Evolutionary conservation across 2,797 vertebrate species (phyloP), one percentile per base, ranked within the genome.

Genomic region (Pipistrellus pygmaeus): DNA sequence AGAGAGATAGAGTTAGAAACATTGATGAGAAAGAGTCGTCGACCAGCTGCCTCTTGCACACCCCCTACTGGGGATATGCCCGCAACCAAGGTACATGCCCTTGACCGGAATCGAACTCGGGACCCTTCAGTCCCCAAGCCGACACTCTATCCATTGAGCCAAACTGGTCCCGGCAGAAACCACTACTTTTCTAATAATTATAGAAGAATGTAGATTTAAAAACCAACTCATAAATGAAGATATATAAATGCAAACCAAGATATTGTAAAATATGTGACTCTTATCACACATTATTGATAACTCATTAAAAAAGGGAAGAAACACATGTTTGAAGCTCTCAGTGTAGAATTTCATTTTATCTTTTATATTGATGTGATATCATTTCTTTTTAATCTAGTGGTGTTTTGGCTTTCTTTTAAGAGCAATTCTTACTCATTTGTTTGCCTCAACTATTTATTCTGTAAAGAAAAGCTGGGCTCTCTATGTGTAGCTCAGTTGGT

Each of bases 301-400:
- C 3, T 92, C 62, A 89, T 92, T 76, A 25, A 38, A 85, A 88
- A 85, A 78, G 32, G 2, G 85, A 92, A 92, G 13, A 91, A 72
- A 85, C 23, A 76, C 38, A 38, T 76, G 32, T 55, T 64, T 44
- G 15, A 25, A 4, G 8, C 1, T 66, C 77, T 77, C 20, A 51
- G 18, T 35, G 23, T 25, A 81, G 12, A 85, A 76, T 77, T 86
- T 91, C 1, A 90, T 51, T 94, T 95, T 14, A 51, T 44, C 38
- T 80, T 85, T 72, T n/a, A 69, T 78, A 90, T 64, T 83, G 4
- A 62, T 80, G 4, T 78, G 32, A 75, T 75, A 51, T 71, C 80
- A n/a, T 46, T 71, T 71, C 83, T 78, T 80, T 18, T 90, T 71
- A 60, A 2, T 66, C 23, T 55, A 35, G 0, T 44, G 51, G 9